Evolutionary conservation across 2,888 invertebrate species (phyloP).

Genomic region (Heterodera filipjevi): DNA sequence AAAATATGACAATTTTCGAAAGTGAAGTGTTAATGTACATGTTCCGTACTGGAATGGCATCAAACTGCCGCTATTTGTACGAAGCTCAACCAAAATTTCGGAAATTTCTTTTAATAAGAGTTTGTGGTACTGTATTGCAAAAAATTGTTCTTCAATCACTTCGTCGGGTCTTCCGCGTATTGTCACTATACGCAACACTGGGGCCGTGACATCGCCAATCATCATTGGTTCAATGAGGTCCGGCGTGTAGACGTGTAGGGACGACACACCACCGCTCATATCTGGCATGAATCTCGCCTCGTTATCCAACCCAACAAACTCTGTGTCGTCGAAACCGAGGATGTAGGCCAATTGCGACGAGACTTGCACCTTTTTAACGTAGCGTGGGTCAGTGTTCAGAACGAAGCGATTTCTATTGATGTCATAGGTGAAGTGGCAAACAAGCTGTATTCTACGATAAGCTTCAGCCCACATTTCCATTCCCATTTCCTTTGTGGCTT

Average conservation of each 20-base stretch:
- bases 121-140: no score
- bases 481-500: no score
- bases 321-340: conserved; percentile 21
- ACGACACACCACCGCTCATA: conserved; percentile 16
- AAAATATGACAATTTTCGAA: no score
- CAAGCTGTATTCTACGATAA: no score
- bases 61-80: no score
- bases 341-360: conserved; percentile 16
- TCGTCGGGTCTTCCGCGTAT: conserved; percentile 29
- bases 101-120: no score
- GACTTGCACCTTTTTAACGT: conserved; percentile 5
- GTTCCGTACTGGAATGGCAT: no score
- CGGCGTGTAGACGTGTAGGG: conserved; percentile 33
- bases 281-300: conserved; percentile 25
- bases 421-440: no score
- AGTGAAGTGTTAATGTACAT: no score
- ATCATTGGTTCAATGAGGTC: conserved; percentile 36
- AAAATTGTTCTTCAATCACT: conserved; percentile 28
- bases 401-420: neutral
- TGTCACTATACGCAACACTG: conserved; percentile 32
- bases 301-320: neutral
- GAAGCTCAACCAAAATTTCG: no score
- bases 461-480: no score
- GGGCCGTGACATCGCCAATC: conserved; percentile 35
- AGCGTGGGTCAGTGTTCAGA: neutral